Percentiles rank a stretch among this genome's conserved stretches.
phyloP scores from a whole-genome alignment of 2,113 vertebrate genomes.

The Vireo altiloquus region DNA sequence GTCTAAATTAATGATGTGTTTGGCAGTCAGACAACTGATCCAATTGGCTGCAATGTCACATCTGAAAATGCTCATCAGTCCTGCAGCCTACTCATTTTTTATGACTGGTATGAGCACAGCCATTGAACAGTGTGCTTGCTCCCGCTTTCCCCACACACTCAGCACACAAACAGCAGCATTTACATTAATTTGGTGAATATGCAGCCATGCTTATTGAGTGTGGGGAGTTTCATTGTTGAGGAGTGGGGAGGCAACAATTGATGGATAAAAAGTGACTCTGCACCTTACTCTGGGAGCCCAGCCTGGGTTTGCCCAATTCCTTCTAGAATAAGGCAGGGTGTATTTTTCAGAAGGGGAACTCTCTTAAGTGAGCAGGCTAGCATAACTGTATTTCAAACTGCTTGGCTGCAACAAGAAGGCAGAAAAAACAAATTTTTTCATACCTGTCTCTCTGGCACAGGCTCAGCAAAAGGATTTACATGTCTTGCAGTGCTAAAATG shows the following conservation, averaged over 20 bases:
- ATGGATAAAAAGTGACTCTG: not conserved
- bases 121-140: not conserved
- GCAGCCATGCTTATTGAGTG: not conserved
- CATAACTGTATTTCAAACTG: not conserved
- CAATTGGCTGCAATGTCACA: slow-evolving; percentile 30
- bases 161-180: not conserved
- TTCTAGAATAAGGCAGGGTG: not conserved
- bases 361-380: not conserved
- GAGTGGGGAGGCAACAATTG: not conserved
- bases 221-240: not conserved
- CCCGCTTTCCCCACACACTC: not conserved
- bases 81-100: not conserved
- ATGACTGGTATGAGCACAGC: not conserved
- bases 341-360: not conserved
- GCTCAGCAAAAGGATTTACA: not conserved
- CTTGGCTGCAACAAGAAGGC: not conserved
- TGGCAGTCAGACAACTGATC: slow-evolving; percentile 35
- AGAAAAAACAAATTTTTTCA: not conserved
- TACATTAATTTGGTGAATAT: not conserved
- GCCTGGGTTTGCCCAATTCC: not conserved
- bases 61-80: slow-evolving; percentile 34
- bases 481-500: not conserved
- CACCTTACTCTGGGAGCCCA: not conserved
- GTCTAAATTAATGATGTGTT: slow-evolving; percentile 45
- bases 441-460: not conserved